A percentile compares a stretch with the other conserved stretches of the same genome.
Conservation (phyloP, 1,140 invertebrate species). For the Lepidurus couesii region DNA sequence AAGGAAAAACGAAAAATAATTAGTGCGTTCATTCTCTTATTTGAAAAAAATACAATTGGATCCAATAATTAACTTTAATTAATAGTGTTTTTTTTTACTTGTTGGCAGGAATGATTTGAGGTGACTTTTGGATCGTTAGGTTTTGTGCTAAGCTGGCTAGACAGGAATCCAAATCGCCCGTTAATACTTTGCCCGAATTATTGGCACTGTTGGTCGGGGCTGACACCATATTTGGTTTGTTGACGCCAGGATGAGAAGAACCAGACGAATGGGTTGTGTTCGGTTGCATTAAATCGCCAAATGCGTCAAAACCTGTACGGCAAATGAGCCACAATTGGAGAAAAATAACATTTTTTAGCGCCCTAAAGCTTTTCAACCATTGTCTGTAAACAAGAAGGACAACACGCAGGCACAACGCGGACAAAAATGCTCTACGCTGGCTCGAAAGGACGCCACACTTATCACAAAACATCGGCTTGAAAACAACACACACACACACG, state of each 20-base stretch:
- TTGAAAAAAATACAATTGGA: background rate
- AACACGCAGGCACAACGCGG: too few species aligned
- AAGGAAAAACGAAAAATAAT: background rate
- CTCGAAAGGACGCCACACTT: too few species aligned
- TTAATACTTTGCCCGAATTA: slow-evolving; percentile 65
- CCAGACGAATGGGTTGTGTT: slow-evolving; percentile 45
- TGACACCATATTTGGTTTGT: background rate
- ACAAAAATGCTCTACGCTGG: too few species aligned
- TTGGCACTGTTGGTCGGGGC: slow-evolving; percentile 36
- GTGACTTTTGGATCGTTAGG: slow-evolving; percentile 79
- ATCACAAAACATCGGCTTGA: too few species aligned
- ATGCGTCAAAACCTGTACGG: slow-evolving; percentile 58
- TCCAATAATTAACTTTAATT: background rate
- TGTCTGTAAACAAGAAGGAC: too few species aligned
- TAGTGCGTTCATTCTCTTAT: too few species aligned
- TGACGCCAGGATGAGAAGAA: slow-evolving; percentile 41
- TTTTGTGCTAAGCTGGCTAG: slow-evolving; percentile 84
- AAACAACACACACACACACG: too few species aligned
- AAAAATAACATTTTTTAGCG: background rate
- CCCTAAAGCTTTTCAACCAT: background rate
- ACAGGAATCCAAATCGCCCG: slow-evolving; percentile 85
- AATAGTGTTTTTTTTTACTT: slow-evolving; percentile 4
- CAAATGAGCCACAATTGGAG: slow-evolving; percentile 2
- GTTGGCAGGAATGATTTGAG: slow-evolving; percentile 36
- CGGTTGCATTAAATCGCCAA: slow-evolving; percentile 64